Evolutionary conservation across 2,888 invertebrate species (phyloP), one percentile per base, ranked within the genome.

Genomic region (Amblyjoppa proteus): DNA sequence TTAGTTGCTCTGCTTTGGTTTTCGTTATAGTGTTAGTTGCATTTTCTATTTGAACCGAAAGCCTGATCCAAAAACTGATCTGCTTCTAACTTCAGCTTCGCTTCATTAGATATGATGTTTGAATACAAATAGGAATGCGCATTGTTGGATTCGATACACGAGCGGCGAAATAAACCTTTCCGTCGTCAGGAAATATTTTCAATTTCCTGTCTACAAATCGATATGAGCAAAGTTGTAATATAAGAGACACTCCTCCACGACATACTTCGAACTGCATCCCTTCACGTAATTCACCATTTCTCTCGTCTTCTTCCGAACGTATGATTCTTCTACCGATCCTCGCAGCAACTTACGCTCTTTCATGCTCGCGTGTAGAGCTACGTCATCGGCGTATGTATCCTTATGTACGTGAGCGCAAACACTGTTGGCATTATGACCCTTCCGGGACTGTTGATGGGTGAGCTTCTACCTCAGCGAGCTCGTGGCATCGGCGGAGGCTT

Each of bases 371-470:
- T 81, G 61, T 78, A 93, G 91, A 88, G 87, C 61, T 94, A 95
- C 86, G 90, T 95, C 20, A 92, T 95, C 16, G 94, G 94, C 0
- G 86, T 93, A 1, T 95, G 95, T 77, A 95, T 97, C 2, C 93
- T 97, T n/a, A 92, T 95, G 51, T 97, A 97, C 92, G 97, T 97
- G 25, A 96, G 96, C 6, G 96, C 96, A 88, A 97, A 97, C 92
- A 97, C 97, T 0, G 92, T 96, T 49, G 96, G 97, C 2, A 95
- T 97, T 90, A 96, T 97, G 95, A 95, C 96, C 1, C 95, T 97
- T 86, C 97, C 97, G 0, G 97, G 97, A 25, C 95, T 97, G 41
- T 96, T 97, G 96, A 95, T 97, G 25, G 97, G 97, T 0, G 97
- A 97, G 93, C 94, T 97, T 1, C 95, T 97, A 11, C 97, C 97